A percentile compares a stretch with the other conserved stretches of the same genome.
phyloP scores from a whole-genome alignment of 1,140 invertebrate genomes.

The Drosophila albomicans region DNA sequence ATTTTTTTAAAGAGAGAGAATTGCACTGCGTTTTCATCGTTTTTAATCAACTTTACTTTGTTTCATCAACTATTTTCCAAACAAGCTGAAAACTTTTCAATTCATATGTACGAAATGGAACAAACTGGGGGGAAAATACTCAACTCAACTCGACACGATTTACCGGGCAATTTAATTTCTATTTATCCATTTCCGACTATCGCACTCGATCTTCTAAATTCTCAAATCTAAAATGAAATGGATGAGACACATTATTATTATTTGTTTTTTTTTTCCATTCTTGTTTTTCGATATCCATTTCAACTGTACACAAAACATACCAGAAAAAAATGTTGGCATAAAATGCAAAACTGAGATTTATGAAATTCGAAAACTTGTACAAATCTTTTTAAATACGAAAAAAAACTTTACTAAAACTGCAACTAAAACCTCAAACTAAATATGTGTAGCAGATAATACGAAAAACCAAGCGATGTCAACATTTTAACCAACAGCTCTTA shows the following conservation, averaged over 20 bases:
- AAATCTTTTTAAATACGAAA: conserved; percentile 34
- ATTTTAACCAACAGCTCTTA: conserved; percentile 79
- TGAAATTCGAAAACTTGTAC: conserved; percentile 52
- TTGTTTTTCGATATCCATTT: conserved; percentile 30
- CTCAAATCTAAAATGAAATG: background rate
- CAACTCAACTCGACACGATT: conserved; percentile 9
- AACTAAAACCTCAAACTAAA: conserved; percentile 23
- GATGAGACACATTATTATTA: background rate
- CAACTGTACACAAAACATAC: conserved; percentile 6
- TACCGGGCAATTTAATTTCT: conserved; percentile 42
- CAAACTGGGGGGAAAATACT: background rate
- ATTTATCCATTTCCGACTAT: conserved; percentile 7
- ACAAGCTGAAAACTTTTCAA: conserved; percentile 32
- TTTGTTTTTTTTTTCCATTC: background rate
- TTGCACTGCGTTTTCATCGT: conserved; percentile 64
- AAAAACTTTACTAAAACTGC: conserved; percentile 30
- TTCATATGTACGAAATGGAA: conserved; percentile 3
- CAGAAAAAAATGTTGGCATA: conserved; percentile 81
- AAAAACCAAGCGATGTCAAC: conserved; percentile 84
- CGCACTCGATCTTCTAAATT: conserved; percentile 12
- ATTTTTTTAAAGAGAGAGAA: conserved; percentile 13
- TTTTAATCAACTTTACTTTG: conserved; percentile 68
- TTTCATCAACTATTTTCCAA: conserved; percentile 52
- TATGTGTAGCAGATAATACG: conserved; percentile 28
- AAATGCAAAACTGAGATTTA: conserved; percentile 73